Base-by-base conservation (phyloP, 2,888 invertebrate genomes). In the Eueremaeus valkanovi region DNA sequence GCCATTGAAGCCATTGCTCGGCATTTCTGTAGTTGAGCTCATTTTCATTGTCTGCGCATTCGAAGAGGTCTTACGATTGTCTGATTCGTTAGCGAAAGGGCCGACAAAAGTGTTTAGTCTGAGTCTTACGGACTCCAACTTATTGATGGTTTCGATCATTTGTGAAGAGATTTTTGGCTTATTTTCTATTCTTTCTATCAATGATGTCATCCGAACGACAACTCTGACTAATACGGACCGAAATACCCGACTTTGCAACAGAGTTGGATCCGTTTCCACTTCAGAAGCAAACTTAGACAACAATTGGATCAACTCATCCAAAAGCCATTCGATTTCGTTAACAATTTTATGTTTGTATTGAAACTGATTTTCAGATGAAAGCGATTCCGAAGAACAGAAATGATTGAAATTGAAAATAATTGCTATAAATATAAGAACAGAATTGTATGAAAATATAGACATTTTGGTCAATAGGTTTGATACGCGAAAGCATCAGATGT, bases 221-320 rank as follows among this genome's bases (percentile, higher is more conserved):
- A 66, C 40, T 36, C 66, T 2, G 5, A 66, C 66, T 1, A 66
- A 21, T 3, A 36, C 31, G 0, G 40, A 11, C 1, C 66, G 66
- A 66, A 66, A 66, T 6, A 21, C 36, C 3, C n/a, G 66, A 40
- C 40, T 66, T n/a, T 66, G 36, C 8, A 66, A 21, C 3, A 66
- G 66, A 21, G 66, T 66, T 6, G 66, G 66, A 36, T 66, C 66
- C 3, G 40, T 21, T 66, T 66, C 66, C 36, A 66, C 31, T 31
- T 66, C 66, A 5, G 18, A 31, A 3, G 13, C 33, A 36, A 66
- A 66, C 21, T 66, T 36, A 2, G 66, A 6, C 21, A 66, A 24
- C 40, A 66, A n/a, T 13, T 66, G 5, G 2, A 66, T 36, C 31
- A 66, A 36, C 13, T 66, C n/a, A 66, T 66, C 66, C 40, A 66